A percentile compares a stretch with the other conserved stretches of the same genome.
Evolutionary conservation across 2,888 invertebrate species (phyloP).

Genomic region (Pandemis heparana): DNA sequence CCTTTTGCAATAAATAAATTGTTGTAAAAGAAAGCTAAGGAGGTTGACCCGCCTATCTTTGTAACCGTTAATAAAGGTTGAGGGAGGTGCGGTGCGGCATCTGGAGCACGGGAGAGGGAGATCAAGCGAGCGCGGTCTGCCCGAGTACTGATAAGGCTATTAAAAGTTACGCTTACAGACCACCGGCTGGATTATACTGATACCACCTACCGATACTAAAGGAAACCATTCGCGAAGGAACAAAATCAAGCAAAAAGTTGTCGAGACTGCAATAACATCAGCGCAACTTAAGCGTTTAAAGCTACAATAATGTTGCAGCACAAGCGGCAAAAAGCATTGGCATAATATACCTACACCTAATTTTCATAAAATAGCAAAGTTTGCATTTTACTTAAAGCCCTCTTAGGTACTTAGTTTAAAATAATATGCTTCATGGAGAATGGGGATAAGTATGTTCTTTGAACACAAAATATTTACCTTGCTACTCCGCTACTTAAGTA

Average conservation of each 20-base stretch:
- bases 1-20: slow-evolving; percentile 20
- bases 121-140: slow-evolving; percentile 69
- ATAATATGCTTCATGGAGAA: not conserved
- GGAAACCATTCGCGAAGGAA: slow-evolving; percentile 62
- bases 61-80: slow-evolving; percentile 70
- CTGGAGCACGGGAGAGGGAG: slow-evolving; percentile 60
- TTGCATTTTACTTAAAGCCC: not conserved
- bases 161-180: slow-evolving; percentile 80
- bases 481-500: no score
- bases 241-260: slow-evolving; percentile 53
- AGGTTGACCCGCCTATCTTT: slow-evolving; percentile 59
- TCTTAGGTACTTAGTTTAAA: not conserved
- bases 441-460: no score
- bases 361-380: not conserved
- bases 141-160: slow-evolving; percentile 81
- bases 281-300: slow-evolving; percentile 54
- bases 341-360: not conserved
- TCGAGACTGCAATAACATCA: slow-evolving; percentile 51
- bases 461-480: no score
- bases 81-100: slow-evolving; percentile 58
- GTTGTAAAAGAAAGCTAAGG: slow-evolving; percentile 45
- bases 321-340: slow-evolving; percentile 51
- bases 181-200: slow-evolving; percentile 70
- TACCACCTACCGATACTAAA: slow-evolving; percentile 66
- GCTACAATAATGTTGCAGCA: slow-evolving; percentile 57